Evolutionary conservation across 2,888 invertebrate species (phyloP).

Genomic region (Parascotia fuliginaria): DNA sequence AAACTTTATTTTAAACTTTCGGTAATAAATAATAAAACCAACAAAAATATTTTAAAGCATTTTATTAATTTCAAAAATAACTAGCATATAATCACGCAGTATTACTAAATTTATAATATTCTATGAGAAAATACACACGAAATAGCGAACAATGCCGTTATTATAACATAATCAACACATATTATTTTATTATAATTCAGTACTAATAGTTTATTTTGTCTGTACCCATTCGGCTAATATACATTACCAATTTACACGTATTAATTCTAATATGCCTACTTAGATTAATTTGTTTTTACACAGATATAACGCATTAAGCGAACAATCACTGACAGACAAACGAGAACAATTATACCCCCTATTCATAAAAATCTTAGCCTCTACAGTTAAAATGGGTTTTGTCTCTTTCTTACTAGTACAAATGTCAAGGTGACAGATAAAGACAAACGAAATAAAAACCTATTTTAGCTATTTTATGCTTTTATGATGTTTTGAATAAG

Average conservation of each 20-base stretch:
- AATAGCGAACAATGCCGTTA: constrained; percentile 57
- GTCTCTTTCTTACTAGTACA: too few relatives aligned
- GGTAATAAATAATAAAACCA: background rate
- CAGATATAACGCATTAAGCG: constrained; percentile 49
- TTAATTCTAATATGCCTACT: constrained; percentile 68
- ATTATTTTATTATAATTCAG: constrained; percentile 64
- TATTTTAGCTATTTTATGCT: too few relatives aligned
- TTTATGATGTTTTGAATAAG: too few relatives aligned
- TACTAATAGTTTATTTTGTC: constrained; percentile 61
- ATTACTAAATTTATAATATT: constrained; percentile 76
- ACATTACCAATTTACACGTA: constrained; percentile 70
- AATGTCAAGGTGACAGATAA: too few relatives aligned
- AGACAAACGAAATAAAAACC: too few relatives aligned
- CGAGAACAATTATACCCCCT: constrained; percentile 37
- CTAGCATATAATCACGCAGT: constrained; percentile 81
- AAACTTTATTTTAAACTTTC: too few relatives aligned
- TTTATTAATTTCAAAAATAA: constrained; percentile 84
- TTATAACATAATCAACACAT: constrained; percentile 60
- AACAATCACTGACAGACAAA: constrained; percentile 49
- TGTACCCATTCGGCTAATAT: constrained; percentile 67
- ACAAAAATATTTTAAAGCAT: constrained; percentile 66
- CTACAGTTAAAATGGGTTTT: too few relatives aligned
- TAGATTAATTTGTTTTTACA: constrained; percentile 74
- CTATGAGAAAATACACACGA: constrained; percentile 79
- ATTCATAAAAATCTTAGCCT: too few relatives aligned